Conservation (phyloP, 2,113 vertebrate species). For the Dissostichus mawsoni region DNA sequence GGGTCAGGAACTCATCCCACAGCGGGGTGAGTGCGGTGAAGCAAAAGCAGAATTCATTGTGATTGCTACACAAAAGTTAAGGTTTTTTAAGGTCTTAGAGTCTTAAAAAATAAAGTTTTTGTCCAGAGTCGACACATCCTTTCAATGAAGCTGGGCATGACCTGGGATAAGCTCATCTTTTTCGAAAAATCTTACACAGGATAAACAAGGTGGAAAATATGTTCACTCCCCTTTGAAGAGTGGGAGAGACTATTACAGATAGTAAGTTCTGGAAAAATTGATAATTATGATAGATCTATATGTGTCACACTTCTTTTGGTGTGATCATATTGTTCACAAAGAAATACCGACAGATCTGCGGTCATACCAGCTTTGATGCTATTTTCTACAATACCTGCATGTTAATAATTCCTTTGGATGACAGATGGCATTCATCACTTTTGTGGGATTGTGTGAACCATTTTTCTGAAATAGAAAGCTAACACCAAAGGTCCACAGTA, state of each 20-base stretch:
- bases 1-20: background rate
- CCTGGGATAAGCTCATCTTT: background rate
- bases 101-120: background rate
- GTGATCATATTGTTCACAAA: background rate
- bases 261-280: background rate
- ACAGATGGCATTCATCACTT: background rate
- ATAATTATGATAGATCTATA: background rate
- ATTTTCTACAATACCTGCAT: background rate
- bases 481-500: slow-evolving; percentile 1
- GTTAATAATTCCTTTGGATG: background rate
- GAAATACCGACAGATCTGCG: background rate
- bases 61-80: background rate
- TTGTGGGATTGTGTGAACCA: too few relatives aligned
- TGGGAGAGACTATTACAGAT: background rate
- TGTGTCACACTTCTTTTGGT: background rate
- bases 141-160: background rate
- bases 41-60: background rate
- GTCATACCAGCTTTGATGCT: background rate
- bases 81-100: background rate
- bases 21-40: background rate
- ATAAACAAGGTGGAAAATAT: slow-evolving; percentile 11
- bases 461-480: background rate
- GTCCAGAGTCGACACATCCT: background rate
- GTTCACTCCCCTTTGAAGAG: background rate
- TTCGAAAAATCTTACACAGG: background rate